Evolutionary conservation across 2,888 invertebrate genomes (phyloP).

Genomic region (Drosophila macrothrix): DNA sequence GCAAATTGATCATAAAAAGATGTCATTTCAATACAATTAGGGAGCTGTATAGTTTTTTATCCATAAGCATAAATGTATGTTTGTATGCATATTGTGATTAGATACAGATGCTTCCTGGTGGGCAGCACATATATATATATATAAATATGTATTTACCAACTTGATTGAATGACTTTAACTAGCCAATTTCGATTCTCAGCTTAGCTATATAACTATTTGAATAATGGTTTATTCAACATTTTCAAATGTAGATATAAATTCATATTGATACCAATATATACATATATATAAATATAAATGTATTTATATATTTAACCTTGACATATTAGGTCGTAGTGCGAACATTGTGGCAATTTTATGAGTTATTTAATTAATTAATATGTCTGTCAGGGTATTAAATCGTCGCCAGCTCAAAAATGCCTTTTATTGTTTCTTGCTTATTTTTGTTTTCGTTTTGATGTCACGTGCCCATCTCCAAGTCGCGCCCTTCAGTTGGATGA

Average conservation of each 20-base stretch:
- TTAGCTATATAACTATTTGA: neutral
- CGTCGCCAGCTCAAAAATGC: neutral
- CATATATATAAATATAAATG: neutral
- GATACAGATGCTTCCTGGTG: neutral
- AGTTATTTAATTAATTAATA: constrained; percentile 3
- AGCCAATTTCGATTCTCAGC: neutral
- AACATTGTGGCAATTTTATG: neutral
- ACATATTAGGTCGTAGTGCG: neutral
- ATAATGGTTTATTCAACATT: neutral
- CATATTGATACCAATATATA: neutral
- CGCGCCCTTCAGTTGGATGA: neutral
- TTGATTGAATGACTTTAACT: neutral
- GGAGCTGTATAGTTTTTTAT: neutral
- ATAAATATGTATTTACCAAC: neutral
- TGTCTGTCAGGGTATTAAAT: neutral
- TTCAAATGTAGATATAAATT: neutral
- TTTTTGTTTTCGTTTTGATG: constrained; percentile 9
- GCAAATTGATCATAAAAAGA: neutral
- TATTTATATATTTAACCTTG: neutral
- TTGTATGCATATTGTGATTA: neutral
- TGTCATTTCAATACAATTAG: neutral
- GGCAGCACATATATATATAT: neutral
- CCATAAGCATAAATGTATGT: neutral
- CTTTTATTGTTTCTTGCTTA: neutral
- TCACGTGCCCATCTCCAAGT: constrained; percentile 48